These are phyloP conservation scores for Geotrupes spiniger DNA, from an alignment of 2,888 invertebrate species.

Conservation along the genomic window DNA sequence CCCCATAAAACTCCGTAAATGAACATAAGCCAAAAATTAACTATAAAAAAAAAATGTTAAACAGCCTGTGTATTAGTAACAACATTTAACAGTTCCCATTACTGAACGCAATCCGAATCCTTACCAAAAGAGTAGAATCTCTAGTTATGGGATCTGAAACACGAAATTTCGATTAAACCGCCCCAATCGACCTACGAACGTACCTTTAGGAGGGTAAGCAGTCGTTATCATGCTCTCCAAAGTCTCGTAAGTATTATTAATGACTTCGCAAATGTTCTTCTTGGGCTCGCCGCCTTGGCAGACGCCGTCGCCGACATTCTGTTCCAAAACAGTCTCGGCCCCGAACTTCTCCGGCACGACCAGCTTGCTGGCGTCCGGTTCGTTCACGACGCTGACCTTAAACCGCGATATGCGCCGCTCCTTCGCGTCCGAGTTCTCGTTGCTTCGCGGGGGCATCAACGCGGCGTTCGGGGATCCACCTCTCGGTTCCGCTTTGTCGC, in stretches of 20 bases:
- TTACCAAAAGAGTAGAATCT: constrained; percentile 16
- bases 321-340: not conserved
- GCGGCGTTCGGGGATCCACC: not conserved
- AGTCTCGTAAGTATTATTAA: constrained; percentile 44
- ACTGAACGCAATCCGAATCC: not conserved
- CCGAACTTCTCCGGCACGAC: constrained; percentile 22
- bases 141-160: constrained; percentile 14
- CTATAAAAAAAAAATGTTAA: not conserved
- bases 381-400: constrained; percentile 55
- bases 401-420: constrained; percentile 52
- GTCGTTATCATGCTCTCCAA: constrained; percentile 41
- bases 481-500: not conserved
- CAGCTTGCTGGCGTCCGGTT: constrained; percentile 46
- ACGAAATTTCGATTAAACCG: too few species aligned
- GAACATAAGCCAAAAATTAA: constrained; percentile 6
- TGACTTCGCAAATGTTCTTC: constrained; percentile 42
- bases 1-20: not conserved
- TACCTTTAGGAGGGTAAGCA: constrained; percentile 37
- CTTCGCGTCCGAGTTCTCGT: constrained; percentile 21
- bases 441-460: not conserved
- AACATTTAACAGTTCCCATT: not conserved
- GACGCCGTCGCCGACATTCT: not conserved
- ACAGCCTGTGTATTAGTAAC: constrained; percentile 12
- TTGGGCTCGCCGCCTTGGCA: constrained; percentile 18
- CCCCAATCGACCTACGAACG: too few species aligned